Evolutionary conservation across 2,113 vertebrate genomes (phyloP), one percentile per base, ranked within the genome.

Genomic region (Megaceryle torquata): DNA sequence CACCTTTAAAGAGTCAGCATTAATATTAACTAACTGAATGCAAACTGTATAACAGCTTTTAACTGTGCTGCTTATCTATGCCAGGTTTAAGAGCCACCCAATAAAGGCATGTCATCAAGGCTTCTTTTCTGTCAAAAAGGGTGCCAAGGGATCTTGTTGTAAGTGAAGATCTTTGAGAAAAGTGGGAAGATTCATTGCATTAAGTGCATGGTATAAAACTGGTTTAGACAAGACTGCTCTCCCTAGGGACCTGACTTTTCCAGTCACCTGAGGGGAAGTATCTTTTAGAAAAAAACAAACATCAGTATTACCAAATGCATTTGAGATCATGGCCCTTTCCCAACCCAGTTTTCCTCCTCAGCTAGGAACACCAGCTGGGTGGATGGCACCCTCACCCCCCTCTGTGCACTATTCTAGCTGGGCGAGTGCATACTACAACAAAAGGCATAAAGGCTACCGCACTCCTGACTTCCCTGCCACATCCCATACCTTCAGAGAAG

Each of bases 91-190:
- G 74, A 92, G 72, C 83, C 86, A 72, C 65, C 83, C 88, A 91
- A 84, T 81, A 84, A 93, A 95, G 69, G 33, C 87, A 77, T 50
- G 61, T 86, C 89, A 95, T 91, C 37, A 65, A 72, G 78, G 37
- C 57, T 88, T 83, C 64, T 86, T 39, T 59, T 88, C 80, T 74
- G 24, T 51, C 21, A 69, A 92, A 75, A 67, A 57, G 37, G 28
- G 67, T 95, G 92, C 81, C 92, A 93, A 84, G 89, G 86, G 81
- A 95, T 86, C 86, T 92, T 89, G 60, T 84, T 89, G 88, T 88
- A 70, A 94, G 79, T 39, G 86, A 94, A 70, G 94, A 89, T 77
- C 90, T 82, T 28, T 50, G 61, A 82, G 71, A 56, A 91, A 77
- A 93, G 76, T 3, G 28, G 82, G 39, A 69, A 92, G 86, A 84